These are phyloP conservation scores for Gymnoscopelus microlampas DNA, from an alignment of 2,797 vertebrate species.

Conservation along the genomic window DNA sequence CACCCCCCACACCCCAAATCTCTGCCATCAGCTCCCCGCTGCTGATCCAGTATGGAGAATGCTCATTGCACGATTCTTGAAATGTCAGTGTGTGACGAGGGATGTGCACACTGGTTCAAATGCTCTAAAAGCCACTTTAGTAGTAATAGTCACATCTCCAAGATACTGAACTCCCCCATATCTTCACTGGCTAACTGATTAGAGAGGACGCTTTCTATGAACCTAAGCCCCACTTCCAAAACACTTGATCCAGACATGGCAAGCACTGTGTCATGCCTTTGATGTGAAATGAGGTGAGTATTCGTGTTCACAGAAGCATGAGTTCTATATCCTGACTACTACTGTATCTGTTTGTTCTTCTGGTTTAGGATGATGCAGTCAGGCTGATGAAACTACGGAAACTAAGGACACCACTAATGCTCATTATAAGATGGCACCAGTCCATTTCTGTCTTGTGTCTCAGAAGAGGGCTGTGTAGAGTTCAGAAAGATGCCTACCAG, in stretches of 20 bases:
- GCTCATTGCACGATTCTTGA: constrained; percentile 51
- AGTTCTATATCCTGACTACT: background rate
- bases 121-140: constrained; percentile 54
- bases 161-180: constrained; percentile 49
- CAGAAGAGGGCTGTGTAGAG: too few species aligned
- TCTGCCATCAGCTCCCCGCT: constrained; percentile 65
- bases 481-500: too few species aligned
- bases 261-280: constrained; percentile 32
- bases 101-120: constrained; percentile 60
- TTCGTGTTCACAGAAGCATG: background rate
- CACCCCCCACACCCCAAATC: constrained; percentile 46
- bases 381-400: background rate
- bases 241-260: constrained; percentile 61
- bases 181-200: constrained; percentile 45
- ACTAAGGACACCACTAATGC: background rate
- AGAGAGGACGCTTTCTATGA: constrained; percentile 49
- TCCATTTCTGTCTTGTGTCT: too few species aligned
- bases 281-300: too few species aligned
- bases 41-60: constrained; percentile 67
- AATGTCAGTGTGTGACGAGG: constrained; percentile 39
- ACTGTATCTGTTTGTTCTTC: too few species aligned
- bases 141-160: constrained; percentile 58
- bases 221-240: constrained; percentile 55
- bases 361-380: too few species aligned
- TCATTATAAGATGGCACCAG: too few species aligned